Evolutionary conservation across 2,113 vertebrate species (phyloP), one percentile per base, ranked within the genome.

Genomic region (Notarius quadriscutis): DNA sequence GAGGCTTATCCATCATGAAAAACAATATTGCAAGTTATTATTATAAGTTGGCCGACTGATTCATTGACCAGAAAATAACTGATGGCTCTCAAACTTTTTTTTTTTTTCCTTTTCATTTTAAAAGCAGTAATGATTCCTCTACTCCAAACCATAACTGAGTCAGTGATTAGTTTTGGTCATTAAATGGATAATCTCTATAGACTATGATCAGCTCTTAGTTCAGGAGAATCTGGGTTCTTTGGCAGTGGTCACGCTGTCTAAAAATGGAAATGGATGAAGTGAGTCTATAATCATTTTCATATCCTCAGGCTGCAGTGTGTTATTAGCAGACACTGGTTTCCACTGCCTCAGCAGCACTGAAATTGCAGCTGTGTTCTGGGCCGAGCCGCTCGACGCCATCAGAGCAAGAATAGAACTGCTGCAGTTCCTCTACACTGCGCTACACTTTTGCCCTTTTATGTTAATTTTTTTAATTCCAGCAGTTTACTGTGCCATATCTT

Each of bases 281-380:
- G 88, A 90, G 89, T 93, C 94, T 95, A 91, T 94, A 94, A 94
- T 95, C 93, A 95, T 94, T 94, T 95, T 94, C 91, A 92, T 93
- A 94, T 95, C 91, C 93, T 92, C 83, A 91, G 65, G 60, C 91
- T 90, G 88, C 90, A 92, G 92, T 87, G 78, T 83, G 83, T 96
- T 95, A 96, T 95, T 95, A 94, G 92, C 94, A 93, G 93, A 93
- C 90, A 90, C 91, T 92, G 93, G 92, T 92, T 95, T 94, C 89
- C 91, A 92, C 90, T 91, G 94, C 94, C 94, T 92, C 95, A 93
- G 93, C 90, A 91, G 88, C 71, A 67, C 90, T 94, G 89, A 95
- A 95, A 95, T 95, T 95, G 94, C 91, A 94, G 95, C 92, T 89
- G 92, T 93, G 89, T 91, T 88, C 90, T 90, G 81, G 83, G 85